Percentiles rank a stretch among this genome's conserved stretches.
Conservation (phyloP, 2,113 vertebrate species). For the Acrocephalus kingi region DNA sequence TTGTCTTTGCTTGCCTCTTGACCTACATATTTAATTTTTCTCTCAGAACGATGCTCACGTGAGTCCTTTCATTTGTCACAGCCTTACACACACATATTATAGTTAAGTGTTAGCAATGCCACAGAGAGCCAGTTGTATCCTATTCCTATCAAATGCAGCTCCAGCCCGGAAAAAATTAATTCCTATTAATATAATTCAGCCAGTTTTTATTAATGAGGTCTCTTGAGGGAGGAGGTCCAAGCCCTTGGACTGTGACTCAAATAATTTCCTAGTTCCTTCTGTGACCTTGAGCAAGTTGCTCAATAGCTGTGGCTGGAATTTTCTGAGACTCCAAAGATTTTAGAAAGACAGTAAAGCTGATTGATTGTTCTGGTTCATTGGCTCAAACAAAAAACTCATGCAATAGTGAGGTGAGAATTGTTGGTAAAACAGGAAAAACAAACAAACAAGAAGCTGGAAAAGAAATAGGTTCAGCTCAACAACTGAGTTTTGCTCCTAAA, state of each 20-base stretch:
- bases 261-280: slow-evolving; percentile 43
- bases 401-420: background rate
- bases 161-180: slow-evolving; percentile 19
- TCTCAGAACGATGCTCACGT: background rate
- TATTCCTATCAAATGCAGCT: background rate
- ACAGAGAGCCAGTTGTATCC: background rate
- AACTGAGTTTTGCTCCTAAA: background rate
- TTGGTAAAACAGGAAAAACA: background rate
- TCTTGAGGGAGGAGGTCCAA: slow-evolving; percentile 17
- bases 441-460: background rate
- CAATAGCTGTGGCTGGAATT: background rate
- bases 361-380: background rate
- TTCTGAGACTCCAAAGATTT: background rate
- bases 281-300: slow-evolving; percentile 41
- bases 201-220: slow-evolving; percentile 52
- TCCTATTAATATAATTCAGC: slow-evolving; percentile 43
- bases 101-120: slow-evolving; percentile 12
- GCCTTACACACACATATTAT: background rate
- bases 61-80: background rate
- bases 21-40: background rate
- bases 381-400: background rate
- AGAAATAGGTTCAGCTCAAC: background rate
- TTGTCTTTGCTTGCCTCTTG: background rate
- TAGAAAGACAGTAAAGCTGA: background rate
- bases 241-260: slow-evolving; percentile 39